Conservation (phyloP, 2,113 vertebrate species). For the Parotia lawesii region DNA sequence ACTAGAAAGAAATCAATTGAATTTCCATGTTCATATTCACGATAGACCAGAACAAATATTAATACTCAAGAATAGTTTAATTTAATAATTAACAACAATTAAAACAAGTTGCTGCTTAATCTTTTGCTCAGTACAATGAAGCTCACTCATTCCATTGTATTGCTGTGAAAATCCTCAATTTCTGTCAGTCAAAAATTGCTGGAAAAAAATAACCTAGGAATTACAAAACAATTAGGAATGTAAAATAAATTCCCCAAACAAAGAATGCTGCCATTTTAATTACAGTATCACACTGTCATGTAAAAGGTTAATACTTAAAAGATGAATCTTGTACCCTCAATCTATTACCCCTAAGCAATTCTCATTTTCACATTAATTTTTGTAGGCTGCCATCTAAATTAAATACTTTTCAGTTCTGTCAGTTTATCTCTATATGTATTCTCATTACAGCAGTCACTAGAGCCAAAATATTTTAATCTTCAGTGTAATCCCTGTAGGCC, state of each 20-base stretch:
- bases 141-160: neutral
- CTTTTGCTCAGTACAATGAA: neutral
- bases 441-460: conserved; percentile 20
- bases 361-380: conserved; percentile 47
- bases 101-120: conserved; percentile 23
- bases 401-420: conserved; percentile 36
- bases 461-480: conserved; percentile 47
- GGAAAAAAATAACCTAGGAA: neutral
- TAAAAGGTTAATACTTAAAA: conserved; percentile 42
- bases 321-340: conserved; percentile 10
- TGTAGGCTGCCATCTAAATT: conserved; percentile 41
- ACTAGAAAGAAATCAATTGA: conserved; percentile 23
- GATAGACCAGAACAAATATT: conserved; percentile 6
- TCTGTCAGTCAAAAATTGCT: neutral
- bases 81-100: conserved; percentile 15
- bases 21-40: conserved; percentile 1
- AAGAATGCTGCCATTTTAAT: conserved; percentile 28
- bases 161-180: neutral
- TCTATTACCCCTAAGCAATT: conserved; percentile 30
- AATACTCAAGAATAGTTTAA: conserved; percentile 7
- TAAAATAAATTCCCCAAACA: conserved; percentile 38
- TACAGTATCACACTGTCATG: neutral
- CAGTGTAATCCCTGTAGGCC: neutral
- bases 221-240: neutral
- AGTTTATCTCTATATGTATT: conserved; percentile 5